These are phyloP conservation scores for Uloborus plumipes DNA, from an alignment of 2,888 invertebrate species.

Conservation along the genomic window DNA sequence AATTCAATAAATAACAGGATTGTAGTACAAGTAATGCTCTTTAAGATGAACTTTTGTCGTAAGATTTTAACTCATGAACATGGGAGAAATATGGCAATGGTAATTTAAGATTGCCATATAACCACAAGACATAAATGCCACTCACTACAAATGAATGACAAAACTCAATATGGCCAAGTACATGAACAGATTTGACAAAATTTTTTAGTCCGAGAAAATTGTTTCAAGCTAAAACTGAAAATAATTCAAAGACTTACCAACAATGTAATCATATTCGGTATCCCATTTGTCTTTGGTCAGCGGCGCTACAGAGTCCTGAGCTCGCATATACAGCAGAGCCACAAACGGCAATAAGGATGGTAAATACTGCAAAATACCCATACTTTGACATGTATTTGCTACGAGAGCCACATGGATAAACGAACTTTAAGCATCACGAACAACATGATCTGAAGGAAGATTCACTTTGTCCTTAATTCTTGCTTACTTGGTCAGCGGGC, in stretches of 20 bases:
- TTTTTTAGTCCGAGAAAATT: too few species aligned
- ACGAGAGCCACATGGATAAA: neutral
- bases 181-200: too few species aligned
- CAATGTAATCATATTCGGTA: constrained; percentile 67
- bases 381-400: neutral
- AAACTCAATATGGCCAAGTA: too few species aligned
- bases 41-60: too few species aligned
- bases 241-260: constrained; percentile 59
- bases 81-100: too few species aligned
- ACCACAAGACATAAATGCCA: too few species aligned
- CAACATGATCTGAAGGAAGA: neutral
- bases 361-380: constrained; percentile 53
- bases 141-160: too few species aligned
- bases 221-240: too few species aligned
- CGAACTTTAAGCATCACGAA: neutral
- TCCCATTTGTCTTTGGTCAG: constrained; percentile 66
- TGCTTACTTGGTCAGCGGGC: constrained; percentile 14
- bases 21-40: too few species aligned
- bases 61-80: too few species aligned
- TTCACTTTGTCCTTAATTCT: neutral
- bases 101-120: too few species aligned
- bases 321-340: constrained; percentile 66
- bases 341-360: constrained; percentile 66
- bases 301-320: constrained; percentile 64
- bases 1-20: too few species aligned